A percentile compares a stretch with the other conserved stretches of the same genome.
These are phyloP conservation scores for Laupala kohalensis DNA, from an alignment of 1,140 invertebrate species.

Conservation along the genomic window DNA sequence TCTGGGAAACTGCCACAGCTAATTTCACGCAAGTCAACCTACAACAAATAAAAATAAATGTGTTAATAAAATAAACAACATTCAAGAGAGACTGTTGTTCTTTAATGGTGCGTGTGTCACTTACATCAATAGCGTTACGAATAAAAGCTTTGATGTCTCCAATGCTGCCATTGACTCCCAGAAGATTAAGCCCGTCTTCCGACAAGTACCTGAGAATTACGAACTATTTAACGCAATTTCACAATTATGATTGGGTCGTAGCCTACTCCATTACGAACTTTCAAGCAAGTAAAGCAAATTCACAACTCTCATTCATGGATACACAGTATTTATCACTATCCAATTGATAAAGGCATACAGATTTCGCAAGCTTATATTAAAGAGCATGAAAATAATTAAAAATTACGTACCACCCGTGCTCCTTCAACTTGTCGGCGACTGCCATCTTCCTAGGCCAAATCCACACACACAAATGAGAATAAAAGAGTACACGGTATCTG, in stretches of 20 bases:
- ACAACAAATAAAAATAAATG: slow-evolving; percentile 13
- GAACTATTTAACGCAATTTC: not conserved
- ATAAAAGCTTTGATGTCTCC: slow-evolving; percentile 45
- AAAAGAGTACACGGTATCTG: not conserved
- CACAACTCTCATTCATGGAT: not conserved
- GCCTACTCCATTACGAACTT: not conserved
- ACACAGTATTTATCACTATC: too few species aligned
- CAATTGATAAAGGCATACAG: too few species aligned
- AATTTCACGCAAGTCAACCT: slow-evolving; percentile 69
- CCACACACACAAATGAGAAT: not conserved
- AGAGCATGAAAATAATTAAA: not conserved
- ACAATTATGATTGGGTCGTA: not conserved
- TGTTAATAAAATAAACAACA: not conserved
- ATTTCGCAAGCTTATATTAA: not conserved
- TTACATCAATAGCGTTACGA: slow-evolving; percentile 59
- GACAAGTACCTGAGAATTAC: slow-evolving; percentile 48
- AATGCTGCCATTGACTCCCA: slow-evolving; percentile 49
- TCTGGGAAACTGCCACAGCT: slow-evolving; percentile 42
- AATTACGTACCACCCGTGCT: slow-evolving; percentile 11
- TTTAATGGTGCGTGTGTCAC: slow-evolving; percentile 22
- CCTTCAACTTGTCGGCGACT: slow-evolving; percentile 10
- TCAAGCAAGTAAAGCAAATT: not conserved
- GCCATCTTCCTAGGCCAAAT: slow-evolving; percentile 6
- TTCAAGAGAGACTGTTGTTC: too few species aligned
- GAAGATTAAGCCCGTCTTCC: slow-evolving; percentile 46